Conservation (phyloP, 2,797 vertebrate species). For the Xiphophorus birchmanni region DNA sequence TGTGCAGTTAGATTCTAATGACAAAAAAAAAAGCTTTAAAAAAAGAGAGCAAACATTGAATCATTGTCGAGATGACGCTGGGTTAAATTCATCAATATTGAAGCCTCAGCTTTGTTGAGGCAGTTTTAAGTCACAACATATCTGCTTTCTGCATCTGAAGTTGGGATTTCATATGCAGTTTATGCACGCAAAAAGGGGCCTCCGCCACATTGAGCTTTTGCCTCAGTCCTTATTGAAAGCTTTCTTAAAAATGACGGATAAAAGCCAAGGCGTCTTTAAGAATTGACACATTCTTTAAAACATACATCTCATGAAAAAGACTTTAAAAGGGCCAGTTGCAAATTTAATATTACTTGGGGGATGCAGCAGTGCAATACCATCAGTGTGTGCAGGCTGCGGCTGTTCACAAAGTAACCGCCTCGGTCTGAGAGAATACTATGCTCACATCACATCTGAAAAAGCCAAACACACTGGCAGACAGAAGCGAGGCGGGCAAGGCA, state of each 20-base stretch:
- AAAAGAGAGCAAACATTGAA: constrained; percentile 74
- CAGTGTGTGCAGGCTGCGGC: constrained; percentile 61
- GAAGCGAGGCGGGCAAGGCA: constrained; percentile 62
- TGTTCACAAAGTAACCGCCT: constrained; percentile 72
- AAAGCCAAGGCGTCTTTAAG: constrained; percentile 81
- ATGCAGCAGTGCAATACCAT: constrained; percentile 77
- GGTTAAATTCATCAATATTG: constrained; percentile 78
- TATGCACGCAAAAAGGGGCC: constrained; percentile 78
- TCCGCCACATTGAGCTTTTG: constrained; percentile 61
- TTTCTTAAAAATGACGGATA: constrained; percentile 74
- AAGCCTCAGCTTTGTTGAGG: constrained; percentile 69
- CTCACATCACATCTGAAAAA: constrained; percentile 76
- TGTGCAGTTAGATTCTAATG: constrained; percentile 37
- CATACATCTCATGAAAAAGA: constrained; percentile 81
- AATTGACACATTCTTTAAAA: constrained; percentile 83
- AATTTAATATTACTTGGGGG: constrained; percentile 83
- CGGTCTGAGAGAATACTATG: constrained; percentile 75
- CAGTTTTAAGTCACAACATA: constrained; percentile 70
- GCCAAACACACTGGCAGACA: constrained; percentile 73
- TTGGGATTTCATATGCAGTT: constrained; percentile 82
- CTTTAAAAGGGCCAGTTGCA: constrained; percentile 80
- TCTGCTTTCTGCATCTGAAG: constrained; percentile 72
- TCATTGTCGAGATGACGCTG: constrained; percentile 71
- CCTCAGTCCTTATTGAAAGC: constrained; percentile 68
- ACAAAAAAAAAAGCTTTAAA: constrained; percentile 56